A percentile compares a stretch with the other conserved stretches of the same genome.
Conservation (phyloP, 2,888 invertebrate genomes). For the Chloroclysta siterata region DNA sequence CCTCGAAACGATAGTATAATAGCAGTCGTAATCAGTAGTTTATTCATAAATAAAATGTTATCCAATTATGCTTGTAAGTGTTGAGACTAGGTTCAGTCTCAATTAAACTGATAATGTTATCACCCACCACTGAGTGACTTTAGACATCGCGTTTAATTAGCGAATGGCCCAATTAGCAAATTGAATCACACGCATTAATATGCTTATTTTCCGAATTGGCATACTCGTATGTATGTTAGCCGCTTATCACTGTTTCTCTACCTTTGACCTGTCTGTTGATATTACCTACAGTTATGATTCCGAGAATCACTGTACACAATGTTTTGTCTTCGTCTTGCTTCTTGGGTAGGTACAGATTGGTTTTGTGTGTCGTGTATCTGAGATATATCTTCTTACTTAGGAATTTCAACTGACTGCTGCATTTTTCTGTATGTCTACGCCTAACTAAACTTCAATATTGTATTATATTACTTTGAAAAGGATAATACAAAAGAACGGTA, state of each 20-base stretch:
- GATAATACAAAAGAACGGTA: too few relatives aligned
- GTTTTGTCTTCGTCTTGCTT: conserved; percentile 56
- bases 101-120: conserved; percentile 44
- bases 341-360: neutral
- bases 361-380: too few relatives aligned
- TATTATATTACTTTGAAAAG: too few relatives aligned
- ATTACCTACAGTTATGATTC: conserved; percentile 57
- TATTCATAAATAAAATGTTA: neutral
- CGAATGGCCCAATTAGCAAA: conserved; percentile 64
- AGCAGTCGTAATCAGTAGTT: too few relatives aligned
- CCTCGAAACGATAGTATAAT: too few relatives aligned
- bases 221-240: conserved; percentile 48
- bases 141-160: conserved; percentile 52
- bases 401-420: neutral
- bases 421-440: too few relatives aligned
- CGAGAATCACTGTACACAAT: conserved; percentile 59
- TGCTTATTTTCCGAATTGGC: conserved; percentile 45
- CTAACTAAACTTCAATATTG: too few relatives aligned
- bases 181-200: conserved; percentile 57
- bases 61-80: neutral
- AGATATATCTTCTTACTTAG: neutral
- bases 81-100: conserved; percentile 14
- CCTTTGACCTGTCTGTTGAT: conserved; percentile 70
- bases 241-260: conserved; percentile 66
- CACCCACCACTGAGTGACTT: conserved; percentile 46